Conservation (phyloP, 2,113 vertebrate species). For the Campylomormyrus numenius region DNA sequence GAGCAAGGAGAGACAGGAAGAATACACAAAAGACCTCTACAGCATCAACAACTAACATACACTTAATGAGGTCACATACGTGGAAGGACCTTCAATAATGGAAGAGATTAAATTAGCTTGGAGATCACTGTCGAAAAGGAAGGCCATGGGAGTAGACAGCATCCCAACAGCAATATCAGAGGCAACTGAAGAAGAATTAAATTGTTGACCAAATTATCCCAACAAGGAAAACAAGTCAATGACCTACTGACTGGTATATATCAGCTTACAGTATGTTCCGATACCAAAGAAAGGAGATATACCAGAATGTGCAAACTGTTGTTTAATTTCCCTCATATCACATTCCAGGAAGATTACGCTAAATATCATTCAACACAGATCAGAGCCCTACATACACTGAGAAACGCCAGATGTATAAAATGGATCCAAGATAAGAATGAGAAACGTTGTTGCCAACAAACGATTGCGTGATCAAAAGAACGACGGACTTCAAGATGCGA, state of each 20-base stretch:
- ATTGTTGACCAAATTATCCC: slow-evolving; percentile 7
- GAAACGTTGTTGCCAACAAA: neutral
- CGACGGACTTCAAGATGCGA: neutral
- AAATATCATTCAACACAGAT: neutral
- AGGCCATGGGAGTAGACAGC: neutral
- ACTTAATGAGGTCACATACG: neutral
- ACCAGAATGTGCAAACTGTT: neutral
- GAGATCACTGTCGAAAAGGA: neutral
- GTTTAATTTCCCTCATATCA: neutral
- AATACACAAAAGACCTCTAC: neutral
- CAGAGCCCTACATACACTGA: neutral
- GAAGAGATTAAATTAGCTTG: slow-evolving; percentile 3
- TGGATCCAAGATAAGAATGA: neutral
- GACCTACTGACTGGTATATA: neutral
- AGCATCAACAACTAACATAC: neutral
- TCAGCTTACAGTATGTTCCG: neutral
- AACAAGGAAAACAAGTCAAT: neutral
- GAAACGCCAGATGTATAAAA: neutral
- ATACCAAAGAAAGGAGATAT: neutral
- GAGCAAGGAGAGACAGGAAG: neutral
- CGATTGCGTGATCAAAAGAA: neutral
- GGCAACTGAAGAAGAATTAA: neutral
- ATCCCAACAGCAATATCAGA: neutral
- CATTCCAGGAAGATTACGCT: neutral
- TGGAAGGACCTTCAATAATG: neutral